Conservation (phyloP, 2,797 vertebrate species). For the Rhynchonycteris naso region DNA sequence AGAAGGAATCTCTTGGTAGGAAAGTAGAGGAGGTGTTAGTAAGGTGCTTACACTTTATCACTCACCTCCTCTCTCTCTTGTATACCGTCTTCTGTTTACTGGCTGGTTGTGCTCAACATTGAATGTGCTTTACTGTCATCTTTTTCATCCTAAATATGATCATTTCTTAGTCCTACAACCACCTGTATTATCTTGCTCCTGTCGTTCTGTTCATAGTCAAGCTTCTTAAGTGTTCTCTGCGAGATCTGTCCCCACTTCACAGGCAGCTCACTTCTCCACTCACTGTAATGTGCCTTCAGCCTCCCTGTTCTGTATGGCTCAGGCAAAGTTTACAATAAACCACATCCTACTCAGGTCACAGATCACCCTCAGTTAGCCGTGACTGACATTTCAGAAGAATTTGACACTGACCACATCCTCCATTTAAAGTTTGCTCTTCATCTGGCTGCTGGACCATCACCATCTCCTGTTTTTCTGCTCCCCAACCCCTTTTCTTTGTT, state of each 20-base stretch:
- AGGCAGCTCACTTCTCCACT: background rate
- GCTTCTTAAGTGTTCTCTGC: background rate
- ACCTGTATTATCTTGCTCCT: background rate
- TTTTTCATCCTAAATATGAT: background rate
- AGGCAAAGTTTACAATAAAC: background rate
- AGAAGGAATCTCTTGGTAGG: background rate
- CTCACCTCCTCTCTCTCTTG: background rate
- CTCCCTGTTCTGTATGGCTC: background rate
- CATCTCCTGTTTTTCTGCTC: background rate
- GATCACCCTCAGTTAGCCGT: background rate
- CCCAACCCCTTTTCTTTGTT: background rate
- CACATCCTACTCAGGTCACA: background rate
- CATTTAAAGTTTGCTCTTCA: background rate
- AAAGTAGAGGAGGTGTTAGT: background rate
- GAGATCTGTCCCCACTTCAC: background rate
- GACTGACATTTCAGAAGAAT: background rate
- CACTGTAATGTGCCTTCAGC: background rate
- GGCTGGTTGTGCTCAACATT: background rate
- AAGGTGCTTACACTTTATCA: background rate
- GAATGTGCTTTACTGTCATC: background rate
- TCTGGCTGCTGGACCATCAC: background rate
- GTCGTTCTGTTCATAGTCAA: background rate
- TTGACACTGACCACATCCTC: background rate
- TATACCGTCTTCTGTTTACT: background rate
- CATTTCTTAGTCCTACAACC: background rate